Percentiles rank a stretch among this genome's conserved stretches.
Evolutionary conservation across 2,113 vertebrate genomes (phyloP).

Genomic region (Malurus alboscapulatus): DNA sequence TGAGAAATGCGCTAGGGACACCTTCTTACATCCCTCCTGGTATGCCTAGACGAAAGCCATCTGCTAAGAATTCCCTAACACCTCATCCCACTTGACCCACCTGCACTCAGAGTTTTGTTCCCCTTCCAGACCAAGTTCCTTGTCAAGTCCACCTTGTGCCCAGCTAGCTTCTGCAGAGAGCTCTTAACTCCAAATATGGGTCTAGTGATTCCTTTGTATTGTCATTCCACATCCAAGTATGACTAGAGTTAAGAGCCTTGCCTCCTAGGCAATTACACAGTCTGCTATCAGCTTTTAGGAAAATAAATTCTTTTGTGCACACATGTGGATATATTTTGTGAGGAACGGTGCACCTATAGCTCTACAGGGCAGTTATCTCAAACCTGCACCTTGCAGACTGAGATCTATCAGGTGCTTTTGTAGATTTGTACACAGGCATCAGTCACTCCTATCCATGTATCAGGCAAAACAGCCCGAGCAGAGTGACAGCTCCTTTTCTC

Average conservation of each 20-base stretch:
- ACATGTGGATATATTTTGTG: neutral
- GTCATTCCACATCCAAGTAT: neutral
- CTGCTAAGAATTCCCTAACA: neutral
- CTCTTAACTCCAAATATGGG: neutral
- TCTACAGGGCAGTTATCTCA: constrained; percentile 15
- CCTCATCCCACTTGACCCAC: rapidly evolving
- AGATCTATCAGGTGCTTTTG: neutral
- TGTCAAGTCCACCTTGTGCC: rapidly evolving
- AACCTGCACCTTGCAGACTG: neutral
- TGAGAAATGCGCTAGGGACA: neutral
- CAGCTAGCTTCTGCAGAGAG: neutral
- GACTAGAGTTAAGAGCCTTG: neutral
- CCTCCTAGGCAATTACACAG: neutral
- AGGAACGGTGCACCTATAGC: neutral
- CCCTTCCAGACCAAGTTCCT: neutral
- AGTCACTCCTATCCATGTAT: neutral
- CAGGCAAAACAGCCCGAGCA: neutral
- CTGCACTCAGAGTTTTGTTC: neutral
- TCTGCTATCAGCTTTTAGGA: neutral
- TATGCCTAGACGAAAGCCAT: neutral
- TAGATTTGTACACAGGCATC: neutral
- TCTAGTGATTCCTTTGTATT: neutral
- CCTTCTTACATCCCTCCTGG: neutral
- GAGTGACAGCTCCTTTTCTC: neutral
- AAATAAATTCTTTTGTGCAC: neutral